Evolutionary conservation across 2,113 vertebrate genomes (phyloP), one percentile per base, ranked within the genome.

Genomic region (Mobula hypostoma): DNA sequence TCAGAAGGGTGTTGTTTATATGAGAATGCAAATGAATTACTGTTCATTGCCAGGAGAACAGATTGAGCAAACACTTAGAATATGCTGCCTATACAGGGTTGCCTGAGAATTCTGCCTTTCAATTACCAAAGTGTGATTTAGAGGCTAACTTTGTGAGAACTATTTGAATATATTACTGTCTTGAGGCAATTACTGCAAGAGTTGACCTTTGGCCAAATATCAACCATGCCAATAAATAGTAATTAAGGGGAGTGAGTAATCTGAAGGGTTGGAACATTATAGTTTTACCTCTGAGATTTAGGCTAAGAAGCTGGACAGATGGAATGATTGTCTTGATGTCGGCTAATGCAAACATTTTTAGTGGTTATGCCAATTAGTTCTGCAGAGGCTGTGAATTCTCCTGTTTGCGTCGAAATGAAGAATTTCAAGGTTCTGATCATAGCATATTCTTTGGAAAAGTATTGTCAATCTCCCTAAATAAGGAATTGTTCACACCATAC

Each of bases 81-180:
- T 32, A 61, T 90, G 85, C 66, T 90, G 85, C 85, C 66, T 90
- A 66, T 90, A 90, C n/a, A 32, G 63, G 58, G 85, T 7, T 90
- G 85, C 85, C 85, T 32, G 85, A 14, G 15, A 90, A 32, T 32
- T 66, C 58, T 66, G 61, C 85, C 19, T 90, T 63, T 90, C 66
- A 90, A 90, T 90, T 90, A 90, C 58, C 63, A 90, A 66, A 90
- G 58, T 87, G 58, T 32, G 63, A 90, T 90, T 90, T 32, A 68
- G 61, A 90, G 14, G 29, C 85, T 90, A 66, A 68, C 29, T n/a
- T 66, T 32, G 12, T n/a, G 83, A 29, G 19, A 87, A 58, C 27
- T 61, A 87, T n/a, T 63, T 66, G 6, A 90, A 90, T 32, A 14
- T 61, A 66, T 29, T 32, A 66, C 17, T 36, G 1, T 5, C 61